Conservation (phyloP, 2,888 invertebrate genomes). For the Melieria omissa region DNA sequence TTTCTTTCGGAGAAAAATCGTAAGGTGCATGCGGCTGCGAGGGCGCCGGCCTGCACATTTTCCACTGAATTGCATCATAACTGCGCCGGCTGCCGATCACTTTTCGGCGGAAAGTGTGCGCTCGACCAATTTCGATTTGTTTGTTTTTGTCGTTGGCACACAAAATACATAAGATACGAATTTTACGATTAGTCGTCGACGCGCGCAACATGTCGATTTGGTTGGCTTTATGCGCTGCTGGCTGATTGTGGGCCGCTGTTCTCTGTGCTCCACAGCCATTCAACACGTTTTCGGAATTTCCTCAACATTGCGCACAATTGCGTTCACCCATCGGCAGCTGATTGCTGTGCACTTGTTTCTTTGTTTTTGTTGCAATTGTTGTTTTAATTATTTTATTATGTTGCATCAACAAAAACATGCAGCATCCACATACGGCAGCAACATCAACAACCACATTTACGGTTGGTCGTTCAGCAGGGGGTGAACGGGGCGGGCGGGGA, state of each 20-base stretch:
- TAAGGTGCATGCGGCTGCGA: background rate
- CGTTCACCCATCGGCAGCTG: background rate
- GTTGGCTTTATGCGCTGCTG: background rate
- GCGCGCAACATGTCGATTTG: slow-evolving; percentile 20
- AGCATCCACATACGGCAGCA: slow-evolving; percentile 5
- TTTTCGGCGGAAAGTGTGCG: slow-evolving; percentile 1
- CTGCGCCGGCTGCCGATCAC: background rate
- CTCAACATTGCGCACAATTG: slow-evolving; percentile 21
- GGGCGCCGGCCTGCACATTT: background rate
- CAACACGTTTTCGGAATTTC: slow-evolving; percentile 23
- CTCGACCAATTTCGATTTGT: background rate
- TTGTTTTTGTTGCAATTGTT: slow-evolving; percentile 32
- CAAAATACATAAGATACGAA: slow-evolving; percentile 35
- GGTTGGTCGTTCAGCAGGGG: too few relatives aligned
- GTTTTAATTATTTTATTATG: slow-evolving; percentile 41
- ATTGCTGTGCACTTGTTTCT: slow-evolving; percentile 23
- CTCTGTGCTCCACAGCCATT: slow-evolving; percentile 12
- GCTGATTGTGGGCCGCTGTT: slow-evolving; percentile 2
- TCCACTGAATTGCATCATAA: slow-evolving; percentile 20
- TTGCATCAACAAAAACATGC: slow-evolving; percentile 37
- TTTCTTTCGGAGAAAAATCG: background rate
- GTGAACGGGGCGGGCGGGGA: too few relatives aligned
- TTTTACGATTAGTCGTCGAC: slow-evolving; percentile 33
- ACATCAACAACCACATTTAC: background rate
- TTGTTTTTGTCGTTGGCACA: slow-evolving; percentile 23